phyloP scores from a whole-genome alignment of 2,888 invertebrate genomes.

The Sipunculus nudus region DNA sequence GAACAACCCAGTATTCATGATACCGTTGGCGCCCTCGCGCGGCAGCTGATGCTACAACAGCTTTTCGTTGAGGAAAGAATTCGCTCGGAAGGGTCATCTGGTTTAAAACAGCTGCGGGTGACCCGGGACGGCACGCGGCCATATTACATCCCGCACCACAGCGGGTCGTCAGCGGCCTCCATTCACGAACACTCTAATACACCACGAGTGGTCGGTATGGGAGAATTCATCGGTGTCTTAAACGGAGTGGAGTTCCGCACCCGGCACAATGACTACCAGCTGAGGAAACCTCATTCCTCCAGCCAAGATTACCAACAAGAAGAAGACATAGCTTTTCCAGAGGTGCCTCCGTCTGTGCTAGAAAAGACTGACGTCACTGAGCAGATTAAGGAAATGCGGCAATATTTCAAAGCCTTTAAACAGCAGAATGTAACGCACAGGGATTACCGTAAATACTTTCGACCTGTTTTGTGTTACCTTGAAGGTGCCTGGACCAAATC shows the following conservation, averaged over 20 bases:
- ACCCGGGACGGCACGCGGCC: constrained; percentile 33
- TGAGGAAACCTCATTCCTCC: constrained; percentile 28
- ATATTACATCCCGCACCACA: constrained; percentile 37
- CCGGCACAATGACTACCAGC: constrained; percentile 40
- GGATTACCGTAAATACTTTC: constrained; percentile 53
- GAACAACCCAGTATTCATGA: too few relatives aligned
- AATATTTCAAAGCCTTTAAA: constrained; percentile 55
- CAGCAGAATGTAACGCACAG: constrained; percentile 41
- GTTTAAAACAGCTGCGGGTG: constrained; percentile 16
- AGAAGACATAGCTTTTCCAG: constrained; percentile 51
- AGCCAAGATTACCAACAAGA: constrained; percentile 36
- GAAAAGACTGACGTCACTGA: constrained; percentile 35
- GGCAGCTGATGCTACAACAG: constrained; percentile 20
- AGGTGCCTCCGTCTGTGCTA: constrained; percentile 52
- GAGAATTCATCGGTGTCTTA: constrained; percentile 43
- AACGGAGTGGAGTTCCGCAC: constrained; percentile 56
- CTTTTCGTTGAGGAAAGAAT: constrained; percentile 20
- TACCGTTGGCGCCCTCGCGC: too few relatives aligned
- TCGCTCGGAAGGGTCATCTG: constrained; percentile 26
- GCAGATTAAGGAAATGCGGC: constrained; percentile 46
- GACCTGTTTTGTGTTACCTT: constrained; percentile 52
- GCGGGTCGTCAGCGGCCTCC: constrained; percentile 32
- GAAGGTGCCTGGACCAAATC: constrained; percentile 56
- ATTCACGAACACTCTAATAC: constrained; percentile 55
- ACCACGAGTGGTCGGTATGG: constrained; percentile 41